These are phyloP conservation scores for Neodiprion virginianus DNA, from an alignment of 1,140 invertebrate species.

Conservation along the genomic window DNA sequence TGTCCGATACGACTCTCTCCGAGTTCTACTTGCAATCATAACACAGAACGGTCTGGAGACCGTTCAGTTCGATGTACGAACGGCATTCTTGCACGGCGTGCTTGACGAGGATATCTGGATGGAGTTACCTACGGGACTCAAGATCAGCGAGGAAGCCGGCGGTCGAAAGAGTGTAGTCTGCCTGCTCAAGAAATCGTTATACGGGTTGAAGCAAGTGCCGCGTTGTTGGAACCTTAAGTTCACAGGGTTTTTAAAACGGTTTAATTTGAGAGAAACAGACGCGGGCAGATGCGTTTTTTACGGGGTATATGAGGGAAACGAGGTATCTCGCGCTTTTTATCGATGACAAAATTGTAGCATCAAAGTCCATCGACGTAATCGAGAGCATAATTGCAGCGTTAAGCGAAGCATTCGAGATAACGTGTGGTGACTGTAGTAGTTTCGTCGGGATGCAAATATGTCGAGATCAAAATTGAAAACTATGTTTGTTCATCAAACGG, in stretches of 20 bases:
- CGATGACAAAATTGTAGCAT: conserved; percentile 7
- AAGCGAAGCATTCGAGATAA: too few relatives aligned
- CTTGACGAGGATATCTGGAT: conserved; percentile 49
- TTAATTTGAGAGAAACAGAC: neutral
- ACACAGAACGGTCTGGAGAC: conserved; percentile 25
- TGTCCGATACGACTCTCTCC: neutral
- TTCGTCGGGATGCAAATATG: too few relatives aligned
- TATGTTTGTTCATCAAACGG: too few relatives aligned
- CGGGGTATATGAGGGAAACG: neutral
- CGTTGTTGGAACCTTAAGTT: conserved; percentile 48
- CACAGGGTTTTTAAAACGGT: conserved; percentile 14
- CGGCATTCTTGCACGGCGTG: conserved; percentile 51
- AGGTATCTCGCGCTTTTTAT: conserved; percentile 8
- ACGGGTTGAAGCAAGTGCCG: conserved; percentile 55
- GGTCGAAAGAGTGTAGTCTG: conserved; percentile 29
- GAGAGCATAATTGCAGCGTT: too few relatives aligned
- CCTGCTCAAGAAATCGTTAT: conserved; percentile 47
- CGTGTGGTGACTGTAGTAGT: too few relatives aligned
- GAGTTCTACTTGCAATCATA: neutral
- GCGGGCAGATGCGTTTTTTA: conserved; percentile 20
- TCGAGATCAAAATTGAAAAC: too few relatives aligned
- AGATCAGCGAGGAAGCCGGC: conserved; percentile 16
- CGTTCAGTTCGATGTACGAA: conserved; percentile 41
- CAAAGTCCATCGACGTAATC: too few relatives aligned
- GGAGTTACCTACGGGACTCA: conserved; percentile 36